Conservation (phyloP, 37 sponge, comb jelly and placozoan species). For the Tethya wilhelma region DNA sequence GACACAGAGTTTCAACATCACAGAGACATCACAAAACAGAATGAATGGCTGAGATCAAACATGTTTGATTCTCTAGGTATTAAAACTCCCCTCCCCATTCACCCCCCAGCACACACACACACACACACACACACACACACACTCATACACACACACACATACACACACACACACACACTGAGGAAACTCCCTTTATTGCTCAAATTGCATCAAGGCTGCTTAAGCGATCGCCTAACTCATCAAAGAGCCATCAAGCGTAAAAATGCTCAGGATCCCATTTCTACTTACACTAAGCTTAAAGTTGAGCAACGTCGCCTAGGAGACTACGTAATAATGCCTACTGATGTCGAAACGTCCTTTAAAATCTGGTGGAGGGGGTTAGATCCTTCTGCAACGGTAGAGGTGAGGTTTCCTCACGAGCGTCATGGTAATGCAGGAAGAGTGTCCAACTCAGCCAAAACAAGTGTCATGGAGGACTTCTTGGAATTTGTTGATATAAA, state of each 20-base stretch:
- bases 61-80: conserved; percentile 49
- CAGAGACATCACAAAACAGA: conserved; percentile 31
- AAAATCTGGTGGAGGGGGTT: conserved; percentile 13
- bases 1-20: no score
- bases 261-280: conserved; percentile 5
- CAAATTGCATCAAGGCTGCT: conserved; percentile 4
- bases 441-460: conserved; percentile 34
- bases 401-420: conserved; percentile 5
- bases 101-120: not conserved
- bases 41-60: conserved; percentile 54
- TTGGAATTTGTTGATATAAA: conserved; percentile 30
- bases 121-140: not conserved
- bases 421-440: conserved; percentile 19
- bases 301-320: conserved; percentile 18
- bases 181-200: conserved; percentile 39
- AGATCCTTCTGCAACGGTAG: not conserved
- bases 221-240: conserved; percentile 33
- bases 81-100: not conserved
- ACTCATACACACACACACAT: conserved; percentile 12
- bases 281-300: conserved; percentile 21
- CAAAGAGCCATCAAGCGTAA: conserved; percentile 26
- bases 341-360: not conserved
- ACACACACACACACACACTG: conserved; percentile 9
- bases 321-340: conserved; percentile 37
- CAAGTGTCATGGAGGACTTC: conserved; percentile 16